phyloP scores from a whole-genome alignment of 2,797 vertebrate genomes.

The Antennarius maculatus region DNA sequence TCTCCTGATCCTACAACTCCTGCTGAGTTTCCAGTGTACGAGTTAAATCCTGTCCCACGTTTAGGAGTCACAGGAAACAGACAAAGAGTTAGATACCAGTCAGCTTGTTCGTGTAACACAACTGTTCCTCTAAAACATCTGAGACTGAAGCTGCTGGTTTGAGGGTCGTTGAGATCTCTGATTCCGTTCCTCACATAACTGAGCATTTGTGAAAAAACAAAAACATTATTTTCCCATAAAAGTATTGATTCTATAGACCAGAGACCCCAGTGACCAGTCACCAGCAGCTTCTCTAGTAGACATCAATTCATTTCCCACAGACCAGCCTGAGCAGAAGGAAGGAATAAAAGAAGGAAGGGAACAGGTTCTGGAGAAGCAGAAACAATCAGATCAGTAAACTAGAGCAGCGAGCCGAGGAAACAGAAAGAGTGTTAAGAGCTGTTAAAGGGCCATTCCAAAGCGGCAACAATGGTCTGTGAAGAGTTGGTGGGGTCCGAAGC shows the following conservation, averaged over 20 bases:
- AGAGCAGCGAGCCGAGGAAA: slow-evolving; percentile 37
- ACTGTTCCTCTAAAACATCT: neutral
- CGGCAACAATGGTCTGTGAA: slow-evolving; percentile 66
- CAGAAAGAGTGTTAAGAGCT: slow-evolving; percentile 34
- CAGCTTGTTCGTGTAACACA: slow-evolving; percentile 21
- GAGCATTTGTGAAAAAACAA: neutral
- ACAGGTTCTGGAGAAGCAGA: slow-evolving; percentile 43
- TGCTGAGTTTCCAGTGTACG: slow-evolving; percentile 91
- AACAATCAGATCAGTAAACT: slow-evolving; percentile 26
- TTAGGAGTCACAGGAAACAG: slow-evolving; percentile 39
- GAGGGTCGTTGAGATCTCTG: neutral
- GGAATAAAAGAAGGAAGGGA: slow-evolving; percentile 39
- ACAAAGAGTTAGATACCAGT: slow-evolving; percentile 44
- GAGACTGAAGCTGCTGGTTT: slow-evolving; percentile 58
- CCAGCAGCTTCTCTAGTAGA: slow-evolving; percentile 63
- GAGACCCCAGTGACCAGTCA: slow-evolving; percentile 8
- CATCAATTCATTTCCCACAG: slow-evolving; percentile 62
- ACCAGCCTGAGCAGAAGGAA: slow-evolving; percentile 66
- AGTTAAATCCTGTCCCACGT: slow-evolving; percentile 87
- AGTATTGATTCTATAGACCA: neutral
- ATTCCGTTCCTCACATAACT: neutral
- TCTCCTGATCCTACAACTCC: slow-evolving; percentile 87
- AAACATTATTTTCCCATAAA: neutral
- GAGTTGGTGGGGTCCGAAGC: slow-evolving; percentile 43
- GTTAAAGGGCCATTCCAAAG: slow-evolving; percentile 63